Evolutionary conservation across 2,113 vertebrate species (phyloP), one percentile per base, ranked within the genome.

Genomic region (Elachura formosa): DNA sequence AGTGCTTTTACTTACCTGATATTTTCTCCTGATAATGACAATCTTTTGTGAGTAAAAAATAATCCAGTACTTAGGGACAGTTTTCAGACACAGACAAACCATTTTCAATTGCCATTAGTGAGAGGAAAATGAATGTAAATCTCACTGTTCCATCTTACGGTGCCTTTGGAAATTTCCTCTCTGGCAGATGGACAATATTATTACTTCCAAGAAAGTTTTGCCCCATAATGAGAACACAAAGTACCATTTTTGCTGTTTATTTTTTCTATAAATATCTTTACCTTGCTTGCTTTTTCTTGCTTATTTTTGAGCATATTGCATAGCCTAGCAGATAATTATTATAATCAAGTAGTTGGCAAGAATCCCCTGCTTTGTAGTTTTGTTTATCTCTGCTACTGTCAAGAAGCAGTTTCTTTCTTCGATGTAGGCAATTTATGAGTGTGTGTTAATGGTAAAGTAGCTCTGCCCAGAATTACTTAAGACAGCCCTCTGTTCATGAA

Each of bases 401-500:
- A 89, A 71, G 85, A 11, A 83, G 31, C 73, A 95, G 58, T 87
- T 87, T 92, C 31, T 90, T 87, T 96, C 85, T 84, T 83, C 6
- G 1, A 11, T 31, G 6, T 43, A 17, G 49, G n/a, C 59, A 91
- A 6, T 82, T 93, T 89, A 82, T 68, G 84, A 78, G 82, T 89
- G 89, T 90, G 56, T 80, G 14, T 74, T 91, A 92, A 76, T 87
- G 40, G 59, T 73, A 43, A 95, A 88, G 91, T 94, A 94, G 58
- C 63, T 97, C 80, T 87, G 73, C 84, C 55, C 66, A 84, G 84
- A 94, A 41, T 91, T 91, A 89, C 89, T 82, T 62, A 62, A 71
- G 80, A 74, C 64, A 38, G 26, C 15, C 87, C 20, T 29, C 46
- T 94, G 84, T 89, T 96, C 64, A 5, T 26, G 64, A 80, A 48